These are phyloP conservation scores for Lithophane ornitopus DNA, from an alignment of 2,888 invertebrate species.

Conservation along the genomic window DNA sequence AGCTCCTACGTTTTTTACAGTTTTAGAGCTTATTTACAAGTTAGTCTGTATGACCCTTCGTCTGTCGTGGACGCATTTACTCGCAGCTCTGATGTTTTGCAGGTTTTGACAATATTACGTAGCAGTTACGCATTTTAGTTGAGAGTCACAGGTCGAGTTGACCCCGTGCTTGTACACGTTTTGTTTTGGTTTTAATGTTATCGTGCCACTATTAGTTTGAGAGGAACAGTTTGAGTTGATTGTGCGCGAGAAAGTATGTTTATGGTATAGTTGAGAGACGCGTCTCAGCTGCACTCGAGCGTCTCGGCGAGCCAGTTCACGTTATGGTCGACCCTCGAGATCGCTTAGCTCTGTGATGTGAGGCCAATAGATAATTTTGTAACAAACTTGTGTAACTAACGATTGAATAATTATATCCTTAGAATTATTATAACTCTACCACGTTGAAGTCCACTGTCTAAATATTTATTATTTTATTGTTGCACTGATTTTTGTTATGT, in stretches of 20 bases:
- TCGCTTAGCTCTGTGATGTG: conserved; percentile 89
- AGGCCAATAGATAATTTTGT: conserved; percentile 90
- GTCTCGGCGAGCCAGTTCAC: conserved; percentile 49
- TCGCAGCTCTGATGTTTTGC: conserved; percentile 72
- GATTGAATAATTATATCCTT: conserved; percentile 83
- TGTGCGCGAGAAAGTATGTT: conserved; percentile 59
- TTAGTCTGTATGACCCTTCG: conserved; percentile 66
- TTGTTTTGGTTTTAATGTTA: conserved; percentile 63
- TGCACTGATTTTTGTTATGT: conserved; percentile 90
- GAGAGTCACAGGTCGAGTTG: conserved; percentile 63
- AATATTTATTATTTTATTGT: conserved; percentile 90
- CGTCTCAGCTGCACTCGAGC: conserved; percentile 57
- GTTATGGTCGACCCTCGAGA: conserved; percentile 77
- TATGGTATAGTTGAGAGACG: conserved; percentile 53
- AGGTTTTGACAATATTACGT: conserved; percentile 67
- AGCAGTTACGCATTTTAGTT: conserved; percentile 69
- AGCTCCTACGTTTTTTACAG: conserved; percentile 74
- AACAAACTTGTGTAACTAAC: conserved; percentile 88
- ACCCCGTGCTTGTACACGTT: conserved; percentile 66
- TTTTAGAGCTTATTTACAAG: conserved; percentile 73
- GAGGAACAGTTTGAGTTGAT: conserved; percentile 60
- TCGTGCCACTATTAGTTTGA: conserved; percentile 64
- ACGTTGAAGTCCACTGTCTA: conserved; percentile 88
- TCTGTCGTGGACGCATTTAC: conserved; percentile 76
- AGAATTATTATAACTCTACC: conserved; percentile 87